Base-by-base conservation (phyloP, 2,113 vertebrate species). In the Podilymbus podiceps region DNA sequence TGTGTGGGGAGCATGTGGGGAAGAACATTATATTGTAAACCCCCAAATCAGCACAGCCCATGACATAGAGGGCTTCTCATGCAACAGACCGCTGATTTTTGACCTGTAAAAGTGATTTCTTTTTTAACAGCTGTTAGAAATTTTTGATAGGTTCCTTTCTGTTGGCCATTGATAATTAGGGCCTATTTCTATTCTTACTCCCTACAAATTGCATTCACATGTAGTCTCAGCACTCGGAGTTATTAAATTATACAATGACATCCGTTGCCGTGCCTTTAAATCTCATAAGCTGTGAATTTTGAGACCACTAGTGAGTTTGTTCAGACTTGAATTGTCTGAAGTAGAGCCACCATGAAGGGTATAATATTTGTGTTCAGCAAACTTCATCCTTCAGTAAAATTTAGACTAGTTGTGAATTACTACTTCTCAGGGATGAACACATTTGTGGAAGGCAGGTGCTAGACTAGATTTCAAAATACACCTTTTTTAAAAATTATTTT, bases 1-100 rank as follows among this genome's bases (percentile, higher is more conserved):
- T 1, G 0, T 11, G 15, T 44, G 33, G 9, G 60, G 25, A 72
- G 47, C 38, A 1, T 7, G 10, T 25, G n/a, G 49, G 58, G 33
- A 47, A 15, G 11, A 82, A 42, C 13, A 62, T 3, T 38, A 46
- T 24, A 5, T 17, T 55, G 22, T 22, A 76, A 74, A 84, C 49
- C 27, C 28, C 49, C 47, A 74, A 44, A 79, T 52, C 20, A 11
- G 23, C 31, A 52, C 38, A 82, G 52, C 11, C 22, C 3, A 2
- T 31, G 69, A 46, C n/a, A 23, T 6, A 35, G 27, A 42, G 31
- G 33, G 28, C 28, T 90, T 55, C 44, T 73, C 15, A 7, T 66
- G 73, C 28, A 49, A 8, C 15, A 40, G 11, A 23, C 9, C 35
- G 62, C 88, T 84, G 49, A 47, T 38, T 89, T 80, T 83, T 89